phyloP scores from a whole-genome alignment of 2,797 vertebrate species.

The Sebastes iracundus region DNA sequence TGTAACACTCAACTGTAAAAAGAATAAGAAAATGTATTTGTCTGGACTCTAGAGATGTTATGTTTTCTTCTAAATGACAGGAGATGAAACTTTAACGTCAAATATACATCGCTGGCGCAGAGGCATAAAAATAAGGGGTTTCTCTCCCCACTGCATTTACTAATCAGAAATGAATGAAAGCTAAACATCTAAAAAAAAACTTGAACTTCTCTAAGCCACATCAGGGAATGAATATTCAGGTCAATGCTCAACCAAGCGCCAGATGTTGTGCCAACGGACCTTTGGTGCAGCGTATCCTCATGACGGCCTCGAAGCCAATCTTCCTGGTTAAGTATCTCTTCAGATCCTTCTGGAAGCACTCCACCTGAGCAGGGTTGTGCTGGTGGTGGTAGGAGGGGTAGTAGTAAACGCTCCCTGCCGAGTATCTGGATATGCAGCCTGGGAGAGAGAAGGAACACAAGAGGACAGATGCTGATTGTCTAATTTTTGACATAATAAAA shows the following conservation, averaged over 20 bases:
- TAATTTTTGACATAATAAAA: neutral
- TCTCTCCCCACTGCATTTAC: neutral
- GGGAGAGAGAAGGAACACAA: conserved; percentile 22
- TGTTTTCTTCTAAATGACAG: neutral
- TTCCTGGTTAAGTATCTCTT: conserved; percentile 95
- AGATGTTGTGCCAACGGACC: conserved; percentile 71
- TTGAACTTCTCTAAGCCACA: neutral
- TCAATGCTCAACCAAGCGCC: neutral
- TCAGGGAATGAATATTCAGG: neutral
- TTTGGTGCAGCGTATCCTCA: conserved; percentile 99
- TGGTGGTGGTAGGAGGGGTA: conserved; percentile 95
- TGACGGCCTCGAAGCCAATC: conserved; percentile 97
- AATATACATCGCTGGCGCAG: too few species aligned
- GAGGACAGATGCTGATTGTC: neutral
- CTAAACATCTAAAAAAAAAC: neutral
- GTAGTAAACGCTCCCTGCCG: conserved; percentile 94
- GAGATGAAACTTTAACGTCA: neutral
- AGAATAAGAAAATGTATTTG: neutral
- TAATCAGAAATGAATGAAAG: neutral
- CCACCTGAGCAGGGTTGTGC: conserved; percentile 92
- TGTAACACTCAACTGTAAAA: neutral
- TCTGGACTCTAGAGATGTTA: neutral
- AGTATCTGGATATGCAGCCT: conserved; percentile 98
- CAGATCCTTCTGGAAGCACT: conserved; percentile 92
- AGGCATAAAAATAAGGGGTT: neutral